These are phyloP conservation scores for Synanthedon andrenaeformis DNA, from an alignment of 2,888 invertebrate species.

Conservation along the genomic window DNA sequence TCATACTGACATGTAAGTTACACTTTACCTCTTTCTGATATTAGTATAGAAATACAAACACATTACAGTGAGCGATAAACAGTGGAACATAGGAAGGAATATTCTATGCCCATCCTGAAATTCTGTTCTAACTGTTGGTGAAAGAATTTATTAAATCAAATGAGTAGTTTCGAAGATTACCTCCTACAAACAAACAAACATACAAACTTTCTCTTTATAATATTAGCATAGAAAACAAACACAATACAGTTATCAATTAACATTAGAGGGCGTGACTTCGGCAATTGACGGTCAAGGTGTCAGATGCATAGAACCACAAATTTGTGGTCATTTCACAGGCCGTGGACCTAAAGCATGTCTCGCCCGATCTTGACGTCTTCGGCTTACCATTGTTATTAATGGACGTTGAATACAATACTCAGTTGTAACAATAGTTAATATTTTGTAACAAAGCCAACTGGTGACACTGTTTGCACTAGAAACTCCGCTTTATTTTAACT, in stretches of 20 bases:
- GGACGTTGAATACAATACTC: constrained; percentile 17
- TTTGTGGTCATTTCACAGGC: constrained; percentile 49
- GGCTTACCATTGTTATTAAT: constrained; percentile 38
- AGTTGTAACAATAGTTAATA: background rate
- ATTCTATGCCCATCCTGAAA: too few species aligned
- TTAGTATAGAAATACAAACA: constrained; percentile 19
- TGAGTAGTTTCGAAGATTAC: too few species aligned
- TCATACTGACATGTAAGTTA: too few species aligned
- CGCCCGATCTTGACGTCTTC: constrained; percentile 31
- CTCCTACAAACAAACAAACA: too few species aligned
- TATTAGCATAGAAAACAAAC: constrained; percentile 19
- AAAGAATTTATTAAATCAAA: too few species aligned
- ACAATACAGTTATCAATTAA: constrained; percentile 42
- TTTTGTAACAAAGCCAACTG: too few species aligned
- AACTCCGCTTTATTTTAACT: too few species aligned
- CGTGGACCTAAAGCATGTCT: constrained; percentile 29
- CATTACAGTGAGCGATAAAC: constrained; percentile 45
- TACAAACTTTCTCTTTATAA: too few species aligned
- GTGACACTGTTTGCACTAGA: too few species aligned
- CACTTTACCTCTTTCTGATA: too few species aligned
- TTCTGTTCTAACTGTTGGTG: too few species aligned
- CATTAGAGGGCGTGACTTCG: constrained; percentile 46
- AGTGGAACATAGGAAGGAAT: constrained; percentile 29
- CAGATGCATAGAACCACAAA: constrained; percentile 52
- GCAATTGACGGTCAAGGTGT: constrained; percentile 40